These are phyloP conservation scores for Creontiades dilutus DNA, from an alignment of 2,888 invertebrate genomes.

Conservation along the genomic window DNA sequence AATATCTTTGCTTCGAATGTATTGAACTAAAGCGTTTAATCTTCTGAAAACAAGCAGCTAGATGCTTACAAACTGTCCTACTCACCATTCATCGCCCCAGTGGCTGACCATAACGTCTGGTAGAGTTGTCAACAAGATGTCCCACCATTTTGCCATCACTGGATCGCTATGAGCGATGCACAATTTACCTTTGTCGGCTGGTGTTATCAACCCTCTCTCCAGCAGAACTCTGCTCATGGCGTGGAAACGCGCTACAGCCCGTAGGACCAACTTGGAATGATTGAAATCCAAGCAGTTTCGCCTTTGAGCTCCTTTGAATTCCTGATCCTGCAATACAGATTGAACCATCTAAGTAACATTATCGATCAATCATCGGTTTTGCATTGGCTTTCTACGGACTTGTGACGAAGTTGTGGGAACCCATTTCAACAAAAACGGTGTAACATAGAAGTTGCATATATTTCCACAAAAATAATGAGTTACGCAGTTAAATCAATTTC, in stretches of 20 bases:
- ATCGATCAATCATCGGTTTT: no score
- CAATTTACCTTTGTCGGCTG: slow-evolving; percentile 7
- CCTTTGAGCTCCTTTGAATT: background rate
- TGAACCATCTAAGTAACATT: no score
- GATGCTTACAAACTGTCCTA: no score
- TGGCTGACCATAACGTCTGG: background rate
- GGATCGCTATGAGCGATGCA: background rate
- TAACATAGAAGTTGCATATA: no score
- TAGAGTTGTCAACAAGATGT: background rate
- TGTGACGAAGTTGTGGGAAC: no score
- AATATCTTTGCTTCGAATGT: no score
- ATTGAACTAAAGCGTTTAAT: no score
- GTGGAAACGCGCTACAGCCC: slow-evolving; percentile 48
- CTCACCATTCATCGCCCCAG: slow-evolving; percentile 57
- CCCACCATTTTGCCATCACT: slow-evolving; percentile 24
- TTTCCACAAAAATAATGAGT: no score
- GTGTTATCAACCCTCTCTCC: slow-evolving; percentile 6
- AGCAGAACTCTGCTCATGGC: slow-evolving; percentile 58
- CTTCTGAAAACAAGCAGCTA: no score
- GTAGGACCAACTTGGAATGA: slow-evolving; percentile 49
- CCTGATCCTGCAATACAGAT: background rate
- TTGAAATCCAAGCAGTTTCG: slow-evolving; percentile 50
- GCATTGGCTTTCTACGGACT: no score
- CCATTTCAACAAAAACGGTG: no score
- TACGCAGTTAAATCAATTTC: no score